Evolutionary conservation across 2,888 invertebrate genomes (phyloP), one percentile per base, ranked within the genome.

Genomic region (Melikaiella ostensackeni): DNA sequence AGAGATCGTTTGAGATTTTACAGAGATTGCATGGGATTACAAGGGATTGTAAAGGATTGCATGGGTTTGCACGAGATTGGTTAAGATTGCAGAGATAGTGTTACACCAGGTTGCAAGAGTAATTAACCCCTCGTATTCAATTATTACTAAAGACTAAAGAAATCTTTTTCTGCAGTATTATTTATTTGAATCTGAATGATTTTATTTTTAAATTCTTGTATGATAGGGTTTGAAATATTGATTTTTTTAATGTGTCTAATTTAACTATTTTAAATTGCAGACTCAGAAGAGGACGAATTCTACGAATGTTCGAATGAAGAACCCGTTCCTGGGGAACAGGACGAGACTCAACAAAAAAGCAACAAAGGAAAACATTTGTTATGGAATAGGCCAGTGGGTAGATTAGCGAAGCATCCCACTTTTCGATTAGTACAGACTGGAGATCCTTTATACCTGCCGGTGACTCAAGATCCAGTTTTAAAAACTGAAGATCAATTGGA

Each of bases 401-500:
- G 97, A 80, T 90, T 95, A 42, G 93, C 94, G 46, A 95, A 94
- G 85, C 94, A 95, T 88, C 95, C 94, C 33, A 93, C 95, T 76
- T 90, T 96, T 76, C 94, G 93, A 80, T 92, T 97, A 74, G 90
- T 97, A 42, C 93, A 94, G 84, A 94, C 94, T 0, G 95, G 95
- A 4, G 95, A 96, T 83, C 93, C 93, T 57, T 92, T 97, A 75
- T 98, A 96, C 90, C 94, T 97, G 80, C 98, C 98, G 0, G 91
- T 96, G 27, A 97, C 97, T 0, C 94, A 98, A 94, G 98, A 99
- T 87, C 97, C 98, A 0, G 97, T 98, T 6, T 98, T 99, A 16
- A 97, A 99, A 93, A 99, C 99, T 1, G 99, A 99, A 91, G 99
- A 99, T 92, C 97, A 98, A 91, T 92, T 99, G 79, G 97, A 98